phyloP scores from a whole-genome alignment of 2,797 vertebrate species.

The Hemitrygon akajei region DNA sequence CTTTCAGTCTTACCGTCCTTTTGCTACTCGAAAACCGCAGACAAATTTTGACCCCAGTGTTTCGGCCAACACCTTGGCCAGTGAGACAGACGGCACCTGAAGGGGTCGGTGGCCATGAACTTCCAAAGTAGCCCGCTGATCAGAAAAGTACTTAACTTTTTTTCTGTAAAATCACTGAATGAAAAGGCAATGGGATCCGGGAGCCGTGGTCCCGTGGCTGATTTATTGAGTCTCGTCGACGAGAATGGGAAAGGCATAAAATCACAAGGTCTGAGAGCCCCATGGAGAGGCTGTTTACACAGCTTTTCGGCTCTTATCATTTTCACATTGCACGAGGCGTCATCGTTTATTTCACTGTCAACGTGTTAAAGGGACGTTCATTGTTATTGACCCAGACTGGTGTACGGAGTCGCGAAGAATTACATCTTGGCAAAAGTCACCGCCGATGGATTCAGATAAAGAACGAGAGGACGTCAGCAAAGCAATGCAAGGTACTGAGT shows the following conservation, averaged over 20 bases:
- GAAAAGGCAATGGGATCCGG: not conserved
- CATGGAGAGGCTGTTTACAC: not conserved
- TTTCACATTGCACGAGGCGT: not conserved
- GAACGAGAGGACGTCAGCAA: not conserved
- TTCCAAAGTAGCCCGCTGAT: not conserved
- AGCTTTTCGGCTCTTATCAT: not conserved
- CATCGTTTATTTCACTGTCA: not conserved
- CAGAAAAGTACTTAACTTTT: not conserved
- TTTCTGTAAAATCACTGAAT: not conserved
- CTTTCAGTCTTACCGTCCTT: not conserved
- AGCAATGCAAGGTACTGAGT: not conserved
- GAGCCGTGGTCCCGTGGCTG: not conserved
- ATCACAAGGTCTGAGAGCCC: not conserved
- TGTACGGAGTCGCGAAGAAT: not conserved
- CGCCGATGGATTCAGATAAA: not conserved
- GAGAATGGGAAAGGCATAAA: not conserved
- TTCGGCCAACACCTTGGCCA: not conserved
- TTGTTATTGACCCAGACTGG: not conserved
- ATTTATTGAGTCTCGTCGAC: not conserved
- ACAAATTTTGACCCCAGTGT: not conserved
- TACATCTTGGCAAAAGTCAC: not conserved
- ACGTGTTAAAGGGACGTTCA: not conserved
- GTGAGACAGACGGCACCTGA: not conserved
- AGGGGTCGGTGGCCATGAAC: not conserved
- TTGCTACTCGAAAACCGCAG: not conserved